phyloP scores from a whole-genome alignment of 2,888 invertebrate species.

The Himalopsyche anomala region DNA sequence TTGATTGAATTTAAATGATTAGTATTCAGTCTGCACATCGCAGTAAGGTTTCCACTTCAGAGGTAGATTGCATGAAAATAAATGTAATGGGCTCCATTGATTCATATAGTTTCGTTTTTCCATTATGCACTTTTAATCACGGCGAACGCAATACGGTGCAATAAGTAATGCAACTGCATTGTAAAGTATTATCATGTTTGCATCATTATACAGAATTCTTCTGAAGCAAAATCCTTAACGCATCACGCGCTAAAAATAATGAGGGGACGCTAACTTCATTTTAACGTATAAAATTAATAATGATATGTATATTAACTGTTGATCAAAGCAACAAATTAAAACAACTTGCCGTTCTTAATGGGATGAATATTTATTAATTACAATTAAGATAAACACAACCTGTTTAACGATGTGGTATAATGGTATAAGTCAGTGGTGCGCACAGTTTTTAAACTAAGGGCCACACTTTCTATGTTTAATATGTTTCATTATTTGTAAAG shows the following conservation, averaged over 20 bases:
- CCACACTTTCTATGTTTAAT: too few species aligned
- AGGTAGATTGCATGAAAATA: too few species aligned
- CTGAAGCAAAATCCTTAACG: not conserved
- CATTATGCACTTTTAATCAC: too few species aligned
- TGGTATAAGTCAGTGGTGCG: not conserved
- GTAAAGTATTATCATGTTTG: not conserved
- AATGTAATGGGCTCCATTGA: too few species aligned
- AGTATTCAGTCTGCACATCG: too few species aligned
- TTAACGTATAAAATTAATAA: not conserved
- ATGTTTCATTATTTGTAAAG: too few species aligned
- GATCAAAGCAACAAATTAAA: conserved; percentile 2
- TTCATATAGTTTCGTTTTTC: too few species aligned
- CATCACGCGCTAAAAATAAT: conserved; percentile 15
- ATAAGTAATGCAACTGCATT: not conserved
- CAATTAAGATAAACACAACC: conserved; percentile 17
- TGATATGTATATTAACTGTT: not conserved
- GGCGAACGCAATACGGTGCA: too few species aligned
- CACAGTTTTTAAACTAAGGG: too few species aligned
- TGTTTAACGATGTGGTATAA: not conserved
- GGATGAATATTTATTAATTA: conserved; percentile 12
- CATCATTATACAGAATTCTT: not conserved
- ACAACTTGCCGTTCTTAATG: not conserved
- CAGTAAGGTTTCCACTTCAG: too few species aligned
- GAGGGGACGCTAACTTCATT: not conserved
- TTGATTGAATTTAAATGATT: too few species aligned